Evolutionary conservation across 1,140 invertebrate species (phyloP).

Genomic region (Anastatus disparis): DNA sequence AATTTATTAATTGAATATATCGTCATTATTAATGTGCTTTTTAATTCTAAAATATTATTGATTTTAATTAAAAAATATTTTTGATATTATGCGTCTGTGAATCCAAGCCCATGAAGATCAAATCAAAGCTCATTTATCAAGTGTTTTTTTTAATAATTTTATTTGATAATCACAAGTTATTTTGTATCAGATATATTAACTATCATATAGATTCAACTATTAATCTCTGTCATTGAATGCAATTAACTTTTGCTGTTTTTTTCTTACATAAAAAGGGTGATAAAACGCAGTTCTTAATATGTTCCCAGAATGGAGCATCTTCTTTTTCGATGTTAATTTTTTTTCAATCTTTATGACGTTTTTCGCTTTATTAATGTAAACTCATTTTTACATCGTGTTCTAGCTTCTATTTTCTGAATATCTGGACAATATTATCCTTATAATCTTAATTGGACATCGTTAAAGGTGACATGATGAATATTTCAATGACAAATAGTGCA

Average conservation of each 20-base stretch:
- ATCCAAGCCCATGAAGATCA: no score
- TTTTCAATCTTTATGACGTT: background rate
- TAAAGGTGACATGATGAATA: slow-evolving; percentile 24
- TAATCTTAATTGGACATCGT: slow-evolving; percentile 34
- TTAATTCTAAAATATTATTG: no score
- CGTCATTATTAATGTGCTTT: no score
- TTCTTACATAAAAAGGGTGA: background rate
- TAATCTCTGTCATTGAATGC: slow-evolving; percentile 18
- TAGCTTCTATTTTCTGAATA: slow-evolving; percentile 31
- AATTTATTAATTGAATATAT: no score
- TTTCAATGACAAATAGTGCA: slow-evolving; percentile 15
- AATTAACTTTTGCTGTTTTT: slow-evolving; percentile 26
- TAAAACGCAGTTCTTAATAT: no score
- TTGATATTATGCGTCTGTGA: no score
- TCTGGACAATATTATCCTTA: slow-evolving; percentile 33
- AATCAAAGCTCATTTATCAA: background rate
- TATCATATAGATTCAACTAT: background rate
- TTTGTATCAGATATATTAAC: slow-evolving; percentile 15
- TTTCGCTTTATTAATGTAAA: slow-evolving; percentile 23
- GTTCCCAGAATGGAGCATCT: no score
- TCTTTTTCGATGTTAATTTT: background rate
- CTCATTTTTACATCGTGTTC: slow-evolving; percentile 31
- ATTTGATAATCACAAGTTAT: background rate
- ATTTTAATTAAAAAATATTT: no score
- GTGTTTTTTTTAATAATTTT: background rate